Base-by-base conservation (phyloP, 2,888 invertebrate genomes). In the Ennomos erosarius region DNA sequence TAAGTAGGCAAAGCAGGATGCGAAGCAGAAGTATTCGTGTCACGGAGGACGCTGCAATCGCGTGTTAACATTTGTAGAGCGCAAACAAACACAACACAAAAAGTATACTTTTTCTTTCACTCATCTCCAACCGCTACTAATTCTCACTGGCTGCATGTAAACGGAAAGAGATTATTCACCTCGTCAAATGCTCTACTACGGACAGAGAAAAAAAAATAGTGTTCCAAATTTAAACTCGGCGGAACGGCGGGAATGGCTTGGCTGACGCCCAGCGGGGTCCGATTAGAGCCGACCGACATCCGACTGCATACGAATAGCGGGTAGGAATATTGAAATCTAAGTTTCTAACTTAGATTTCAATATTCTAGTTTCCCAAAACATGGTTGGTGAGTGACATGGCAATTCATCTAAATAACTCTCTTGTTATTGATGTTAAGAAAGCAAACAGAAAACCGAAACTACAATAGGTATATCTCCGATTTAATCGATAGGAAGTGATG, bases 221-320 rank as follows among this genome's bases (percentile, higher is more conserved):
- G 87, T 84, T 91, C 90, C 87, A 90, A 92, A 90, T 85, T 88
- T 91, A 91, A 90, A 87, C 86, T 78, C 79, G 81, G 69, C 75
- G 81, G 81, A 84, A 82, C 86, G 85, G 78, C 84, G 88, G 87
- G 87, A 87, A 87, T 78, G 81, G 79, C 78, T 91, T 90, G 90
- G 90, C 91, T 80, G 74, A 73, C 84, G 85, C 88, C 91, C 91
- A 91, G 86, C 81, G 71, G 74, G 75, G 75, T 73, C 78, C 81
- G 84, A 82, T 80, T 75, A 75, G 68, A 74, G 67, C 70, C 85
- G 82, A 80, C 76, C 70, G 70, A 74, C 77, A 75, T 73, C 76
- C 86, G 83, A 85, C 71, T 83, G 80, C 78, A 79, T 69, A 74
- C 84, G 80, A 82, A 68, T 67, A 65, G 59, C 67, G 68, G 74